Conservation (phyloP, 2,888 invertebrate species). For the Drosophila barbarae region DNA sequence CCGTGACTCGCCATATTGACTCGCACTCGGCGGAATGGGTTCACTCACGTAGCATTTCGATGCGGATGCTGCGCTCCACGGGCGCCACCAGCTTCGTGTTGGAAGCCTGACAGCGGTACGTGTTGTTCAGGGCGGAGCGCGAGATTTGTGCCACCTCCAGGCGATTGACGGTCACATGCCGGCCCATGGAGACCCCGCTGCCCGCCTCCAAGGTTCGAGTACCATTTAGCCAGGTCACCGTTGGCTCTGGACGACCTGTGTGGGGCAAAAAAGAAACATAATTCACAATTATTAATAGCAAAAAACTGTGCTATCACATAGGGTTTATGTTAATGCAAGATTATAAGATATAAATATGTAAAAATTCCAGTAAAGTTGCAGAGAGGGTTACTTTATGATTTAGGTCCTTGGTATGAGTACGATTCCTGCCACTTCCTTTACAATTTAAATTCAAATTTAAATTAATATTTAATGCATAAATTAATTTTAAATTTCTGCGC, state of each 20-base stretch:
- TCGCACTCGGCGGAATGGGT: constrained; percentile 6
- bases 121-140: constrained; percentile 89
- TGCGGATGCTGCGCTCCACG: constrained; percentile 88
- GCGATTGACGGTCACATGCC: constrained; percentile 89
- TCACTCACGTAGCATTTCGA: constrained; percentile 91
- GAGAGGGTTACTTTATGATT: too few species aligned
- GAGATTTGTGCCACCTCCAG: constrained; percentile 87
- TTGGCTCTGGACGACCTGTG: constrained; percentile 90
- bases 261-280: constrained; percentile 2
- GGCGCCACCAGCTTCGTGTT: constrained; percentile 93
- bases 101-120: constrained; percentile 92
- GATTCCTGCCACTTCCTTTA: background rate
- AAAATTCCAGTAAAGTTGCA: background rate
- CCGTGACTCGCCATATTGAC: constrained; percentile 20
- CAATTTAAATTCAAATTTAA: constrained; percentile 35
- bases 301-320: background rate
- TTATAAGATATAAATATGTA: background rate
- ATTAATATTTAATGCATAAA: constrained; percentile 57
- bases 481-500: constrained; percentile 41
- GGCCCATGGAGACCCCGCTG: constrained; percentile 85
- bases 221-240: constrained; percentile 91
- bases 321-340: too few species aligned
- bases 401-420: background rate
- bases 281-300: background rate
- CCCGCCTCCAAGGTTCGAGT: constrained; percentile 86